Conservation (phyloP, 1,140 invertebrate species). For the Panulirus ornatus region DNA sequence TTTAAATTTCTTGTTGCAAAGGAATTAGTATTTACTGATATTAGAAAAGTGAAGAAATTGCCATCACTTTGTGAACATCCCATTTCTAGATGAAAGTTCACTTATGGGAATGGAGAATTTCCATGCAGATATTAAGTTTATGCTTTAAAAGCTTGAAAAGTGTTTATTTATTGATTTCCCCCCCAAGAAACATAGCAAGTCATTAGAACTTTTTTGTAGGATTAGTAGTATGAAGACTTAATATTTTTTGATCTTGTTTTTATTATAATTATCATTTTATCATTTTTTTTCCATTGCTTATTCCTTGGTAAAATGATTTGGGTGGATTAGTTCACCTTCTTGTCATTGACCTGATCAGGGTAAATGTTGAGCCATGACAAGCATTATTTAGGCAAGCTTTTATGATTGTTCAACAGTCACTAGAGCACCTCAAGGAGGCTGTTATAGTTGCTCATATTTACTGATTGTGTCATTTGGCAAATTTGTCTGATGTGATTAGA, state of each 20-base stretch:
- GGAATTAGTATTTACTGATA: background rate
- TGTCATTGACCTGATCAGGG: conserved; percentile 20
- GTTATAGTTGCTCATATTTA: conserved; percentile 7
- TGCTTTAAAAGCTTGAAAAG: background rate
- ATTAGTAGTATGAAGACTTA: conserved; percentile 10
- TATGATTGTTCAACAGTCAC: background rate
- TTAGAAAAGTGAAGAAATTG: background rate
- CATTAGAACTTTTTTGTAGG: background rate
- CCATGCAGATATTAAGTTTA: too few species aligned
- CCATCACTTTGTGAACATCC: background rate
- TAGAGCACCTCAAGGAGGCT: background rate
- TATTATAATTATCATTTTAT: too few species aligned
- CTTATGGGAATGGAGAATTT: background rate
- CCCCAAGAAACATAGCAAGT: background rate
- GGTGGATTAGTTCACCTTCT: conserved; percentile 19
- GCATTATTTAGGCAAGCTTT: background rate
- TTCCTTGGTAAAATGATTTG: conserved; percentile 5
- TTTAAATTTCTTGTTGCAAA: background rate
- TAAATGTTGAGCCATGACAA: background rate
- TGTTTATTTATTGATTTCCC: too few species aligned
- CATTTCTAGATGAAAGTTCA: background rate
- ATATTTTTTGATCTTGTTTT: conserved; percentile 19
- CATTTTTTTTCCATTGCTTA: conserved; percentile 8
- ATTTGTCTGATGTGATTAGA: conserved; percentile 57
- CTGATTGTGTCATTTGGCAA: conserved; percentile 40